Evolutionary conservation across 2,113 vertebrate genomes (phyloP).

Genomic region (Syngnathus scovelli): DNA sequence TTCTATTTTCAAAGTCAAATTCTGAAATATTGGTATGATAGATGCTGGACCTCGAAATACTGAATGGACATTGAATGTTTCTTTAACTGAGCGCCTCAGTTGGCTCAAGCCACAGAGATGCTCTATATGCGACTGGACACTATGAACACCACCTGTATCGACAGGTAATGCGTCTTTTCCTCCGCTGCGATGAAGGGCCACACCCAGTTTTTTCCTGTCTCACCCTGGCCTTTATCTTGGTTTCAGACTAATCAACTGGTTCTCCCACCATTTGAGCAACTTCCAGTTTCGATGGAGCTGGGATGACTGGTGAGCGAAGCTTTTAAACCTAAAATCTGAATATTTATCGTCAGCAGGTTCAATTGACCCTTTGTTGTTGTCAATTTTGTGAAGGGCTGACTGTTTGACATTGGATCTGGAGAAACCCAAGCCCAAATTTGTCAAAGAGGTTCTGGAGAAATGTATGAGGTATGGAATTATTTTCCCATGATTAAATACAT

Average conservation of each 20-base stretch:
- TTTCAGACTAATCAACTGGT: conserved; percentile 84
- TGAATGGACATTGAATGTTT: not conserved
- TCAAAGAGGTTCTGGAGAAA: conserved; percentile 95
- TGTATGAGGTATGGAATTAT: conserved; percentile 79
- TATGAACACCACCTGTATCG: conserved; percentile 92
- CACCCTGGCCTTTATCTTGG: fast-evolving
- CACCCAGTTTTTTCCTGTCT: not conserved
- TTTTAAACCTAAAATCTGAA: not conserved
- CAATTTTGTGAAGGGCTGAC: conserved; percentile 77
- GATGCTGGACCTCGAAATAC: not conserved
- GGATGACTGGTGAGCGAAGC: conserved; percentile 90
- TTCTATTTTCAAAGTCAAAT: too few species aligned
- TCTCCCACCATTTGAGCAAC: conserved; percentile 96
- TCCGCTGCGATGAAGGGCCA: not conserved
- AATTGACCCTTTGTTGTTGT: not conserved
- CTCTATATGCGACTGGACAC: conserved; percentile 95
- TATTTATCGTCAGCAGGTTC: not conserved
- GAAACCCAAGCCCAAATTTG: conserved; percentile 95
- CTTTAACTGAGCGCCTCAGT: conserved; percentile 76
- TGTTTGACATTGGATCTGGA: conserved; percentile 86
- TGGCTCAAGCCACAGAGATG: conserved; percentile 98
- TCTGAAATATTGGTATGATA: not conserved
- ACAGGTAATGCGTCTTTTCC: conserved; percentile 71
- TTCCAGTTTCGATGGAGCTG: conserved; percentile 98
- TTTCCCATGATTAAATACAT: not conserved